Evolutionary conservation across 2,113 vertebrate genomes (phyloP).

Genomic region (Gymnobelideus leadbeateri): DNA sequence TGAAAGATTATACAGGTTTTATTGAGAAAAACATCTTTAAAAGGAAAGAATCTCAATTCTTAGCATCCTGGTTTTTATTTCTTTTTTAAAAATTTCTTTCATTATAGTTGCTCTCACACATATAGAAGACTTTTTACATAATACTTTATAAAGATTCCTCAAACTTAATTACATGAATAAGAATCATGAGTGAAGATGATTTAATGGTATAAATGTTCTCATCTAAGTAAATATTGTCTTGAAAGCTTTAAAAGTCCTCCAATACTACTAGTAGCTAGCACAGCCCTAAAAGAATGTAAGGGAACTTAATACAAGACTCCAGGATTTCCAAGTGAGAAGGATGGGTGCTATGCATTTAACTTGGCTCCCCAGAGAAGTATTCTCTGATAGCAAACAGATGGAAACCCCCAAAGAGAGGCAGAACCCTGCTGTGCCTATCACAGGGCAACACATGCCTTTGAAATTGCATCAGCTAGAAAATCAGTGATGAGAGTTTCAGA

Average conservation of each 20-base stretch:
- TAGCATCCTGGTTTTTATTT: constrained; percentile 37
- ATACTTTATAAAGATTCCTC: constrained; percentile 24
- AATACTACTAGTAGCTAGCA: constrained; percentile 26
- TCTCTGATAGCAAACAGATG: constrained; percentile 76
- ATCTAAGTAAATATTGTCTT: constrained; percentile 39
- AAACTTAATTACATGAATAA: constrained; percentile 51
- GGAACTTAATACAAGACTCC: constrained; percentile 57
- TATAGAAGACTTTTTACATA: constrained; percentile 34
- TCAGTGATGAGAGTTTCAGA: constrained; percentile 70
- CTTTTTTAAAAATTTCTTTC: neutral
- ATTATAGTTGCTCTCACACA: constrained; percentile 25
- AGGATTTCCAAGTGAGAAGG: constrained; percentile 54
- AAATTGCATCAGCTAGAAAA: constrained; percentile 83
- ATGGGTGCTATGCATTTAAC: constrained; percentile 52
- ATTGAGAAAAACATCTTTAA: constrained; percentile 17
- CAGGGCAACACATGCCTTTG: constrained; percentile 68
- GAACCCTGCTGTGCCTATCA: constrained; percentile 68
- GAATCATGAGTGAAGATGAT: constrained; percentile 56
- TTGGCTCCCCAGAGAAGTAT: constrained; percentile 42
- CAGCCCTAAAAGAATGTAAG: constrained; percentile 52
- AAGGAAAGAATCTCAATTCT: constrained; percentile 30
- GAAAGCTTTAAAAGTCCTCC: constrained; percentile 60
- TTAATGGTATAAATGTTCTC: constrained; percentile 57
- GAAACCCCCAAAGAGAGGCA: constrained; percentile 68
- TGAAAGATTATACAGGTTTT: constrained; percentile 1